Evolutionary conservation across 2,113 vertebrate species (phyloP), one percentile per base, ranked within the genome.

Genomic region (Atherinomorus stipes): DNA sequence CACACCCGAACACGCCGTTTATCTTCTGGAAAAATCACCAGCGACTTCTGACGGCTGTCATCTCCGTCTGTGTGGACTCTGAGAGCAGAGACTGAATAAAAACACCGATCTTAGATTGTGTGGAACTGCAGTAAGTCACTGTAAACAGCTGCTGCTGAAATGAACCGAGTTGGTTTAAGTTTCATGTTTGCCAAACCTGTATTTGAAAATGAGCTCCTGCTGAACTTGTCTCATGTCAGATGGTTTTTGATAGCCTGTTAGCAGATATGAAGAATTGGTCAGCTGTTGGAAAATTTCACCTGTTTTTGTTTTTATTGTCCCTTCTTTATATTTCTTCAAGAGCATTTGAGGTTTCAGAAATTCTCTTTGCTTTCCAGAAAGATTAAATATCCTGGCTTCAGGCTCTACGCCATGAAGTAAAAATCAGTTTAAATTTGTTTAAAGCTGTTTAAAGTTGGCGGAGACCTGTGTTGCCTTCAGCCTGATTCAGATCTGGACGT

Each of bases 1-100:
- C 69, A 60, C 85, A 66, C 71, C 54, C 28, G 18, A 21, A 53
- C 53, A 7, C 2, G 11, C 16, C 23, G 40, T 53, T 78, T 37
- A 53, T 70, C 63, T 23, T 2, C 19, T 13, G 59, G 13, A 42
- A 12, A 23, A 45, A n/a, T 23, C 45, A 0, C 31, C 1, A 0
- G 4, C 45, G 31, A 26, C 50, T 57, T 34, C 10, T 25, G 23
- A 21, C 31, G 12, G 4, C 50, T 44, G 21, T 18, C 47, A 16
- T 37, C 10, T 53, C 11, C 21, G 31, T 28, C 19, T 16, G 16
- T 59, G 4, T 25, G 45, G 15, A 25, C 45, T 31, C 18, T 42
- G 25, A 69, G 42, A 68, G 22, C 19, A 25, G 40, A 7, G 15
- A 64, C 49, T n/a, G 18, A 19, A 13, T 8, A 18, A 28, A 21